Evolutionary conservation across 2,113 vertebrate genomes (phyloP).

Genomic region (Poeciliopsis turrubarensis): DNA sequence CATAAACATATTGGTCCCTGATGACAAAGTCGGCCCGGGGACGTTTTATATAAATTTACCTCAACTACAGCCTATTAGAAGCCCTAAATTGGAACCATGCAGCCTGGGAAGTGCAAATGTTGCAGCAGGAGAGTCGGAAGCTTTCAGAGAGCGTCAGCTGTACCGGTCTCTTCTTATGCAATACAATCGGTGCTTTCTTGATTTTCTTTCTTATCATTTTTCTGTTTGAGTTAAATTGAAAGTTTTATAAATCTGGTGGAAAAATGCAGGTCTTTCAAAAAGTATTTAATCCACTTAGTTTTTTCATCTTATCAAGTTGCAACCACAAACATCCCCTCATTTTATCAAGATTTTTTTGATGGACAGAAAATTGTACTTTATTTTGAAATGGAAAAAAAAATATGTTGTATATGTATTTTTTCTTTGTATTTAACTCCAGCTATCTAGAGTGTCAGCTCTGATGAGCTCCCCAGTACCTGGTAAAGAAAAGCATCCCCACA

Average conservation of each 20-base stretch:
- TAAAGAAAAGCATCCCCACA: not conserved
- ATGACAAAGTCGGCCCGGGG: constrained; percentile 82
- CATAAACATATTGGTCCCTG: constrained; percentile 83
- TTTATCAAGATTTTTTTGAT: not conserved
- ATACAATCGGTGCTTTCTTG: not conserved
- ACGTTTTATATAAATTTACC: constrained; percentile 84
- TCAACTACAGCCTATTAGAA: constrained; percentile 86
- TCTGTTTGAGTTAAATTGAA: not conserved
- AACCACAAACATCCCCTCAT: not conserved
- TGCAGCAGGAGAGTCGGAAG: constrained; percentile 50
- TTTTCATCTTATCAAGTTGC: not conserved
- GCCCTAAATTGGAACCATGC: constrained; percentile 84
- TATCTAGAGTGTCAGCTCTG: not conserved
- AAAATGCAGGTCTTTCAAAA: not conserved
- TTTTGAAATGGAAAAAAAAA: not conserved
- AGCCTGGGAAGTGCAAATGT: constrained; percentile 73
- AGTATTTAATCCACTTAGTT: not conserved
- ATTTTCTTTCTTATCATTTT: not conserved
- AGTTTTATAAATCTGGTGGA: not conserved
- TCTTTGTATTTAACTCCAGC: not conserved
- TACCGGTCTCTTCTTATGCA: constrained; percentile 26
- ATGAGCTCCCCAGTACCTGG: not conserved
- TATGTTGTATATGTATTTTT: not conserved
- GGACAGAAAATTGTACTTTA: not conserved
- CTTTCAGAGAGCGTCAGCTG: constrained; percentile 48